Conservation (phyloP, 2,888 invertebrate species). For the Caenorhabditis wallacei region DNA sequence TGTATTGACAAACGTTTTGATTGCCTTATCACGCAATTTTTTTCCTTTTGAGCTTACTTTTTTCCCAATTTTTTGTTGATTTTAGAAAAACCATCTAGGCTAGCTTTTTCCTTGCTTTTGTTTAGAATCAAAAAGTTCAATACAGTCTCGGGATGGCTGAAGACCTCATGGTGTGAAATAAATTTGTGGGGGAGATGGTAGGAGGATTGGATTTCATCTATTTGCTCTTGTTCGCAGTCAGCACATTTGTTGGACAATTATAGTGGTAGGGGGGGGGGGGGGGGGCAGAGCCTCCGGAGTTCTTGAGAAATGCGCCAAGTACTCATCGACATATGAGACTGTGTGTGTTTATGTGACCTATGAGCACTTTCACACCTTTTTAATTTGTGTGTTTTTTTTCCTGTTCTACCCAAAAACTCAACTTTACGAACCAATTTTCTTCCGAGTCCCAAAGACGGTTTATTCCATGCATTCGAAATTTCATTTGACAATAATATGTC, state of each 20-base stretch:
- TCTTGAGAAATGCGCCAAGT: conserved; percentile 68
- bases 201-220: conserved; percentile 59
- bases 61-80: neutral
- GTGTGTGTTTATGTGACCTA: conserved; percentile 57
- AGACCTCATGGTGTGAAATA: conserved; percentile 27
- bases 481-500: conserved; percentile 13
- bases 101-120: neutral
- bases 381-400: conserved; percentile 15
- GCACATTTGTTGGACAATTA: conserved; percentile 56
- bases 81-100: too few species aligned
- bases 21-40: conserved; percentile 35
- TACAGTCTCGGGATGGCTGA: conserved; percentile 10
- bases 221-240: conserved; percentile 62
- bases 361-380: conserved; percentile 60
- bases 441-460: neutral
- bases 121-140: conserved; percentile 31
- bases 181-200: conserved; percentile 35
- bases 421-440: neutral
- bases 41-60: conserved; percentile 4
- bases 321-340: conserved; percentile 64
- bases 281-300: conserved; percentile 36
- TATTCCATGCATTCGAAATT: conserved; percentile 52
- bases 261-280: conserved; percentile 15
- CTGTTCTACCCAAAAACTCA: neutral
- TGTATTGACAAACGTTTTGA: conserved; percentile 52